These are phyloP conservation scores for Sebastes baramenuke DNA, from an alignment of 2,797 vertebrate species.

Conservation along the genomic window DNA sequence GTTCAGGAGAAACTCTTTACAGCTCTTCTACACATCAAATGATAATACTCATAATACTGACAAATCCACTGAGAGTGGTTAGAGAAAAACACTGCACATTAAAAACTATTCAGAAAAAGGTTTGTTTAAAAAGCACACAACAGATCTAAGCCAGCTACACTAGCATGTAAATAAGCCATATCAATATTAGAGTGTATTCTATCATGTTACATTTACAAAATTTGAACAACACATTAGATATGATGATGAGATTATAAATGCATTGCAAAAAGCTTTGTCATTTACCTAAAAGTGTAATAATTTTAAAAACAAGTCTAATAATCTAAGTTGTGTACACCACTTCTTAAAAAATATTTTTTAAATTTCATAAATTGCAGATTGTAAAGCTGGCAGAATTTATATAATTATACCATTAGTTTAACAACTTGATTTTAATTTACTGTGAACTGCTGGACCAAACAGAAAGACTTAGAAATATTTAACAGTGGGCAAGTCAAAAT, in stretches of 20 bases:
- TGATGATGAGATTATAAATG: neutral
- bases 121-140: conserved; percentile 36
- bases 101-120: conserved; percentile 12
- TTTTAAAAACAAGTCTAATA: conserved; percentile 9
- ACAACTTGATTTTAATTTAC: conserved; percentile 39
- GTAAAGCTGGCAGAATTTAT: neutral
- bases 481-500: conserved; percentile 20
- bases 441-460: conserved; percentile 4
- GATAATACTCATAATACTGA: conserved; percentile 34
- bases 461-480: conserved; percentile 6
- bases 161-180: neutral
- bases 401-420: conserved; percentile 5
- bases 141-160: neutral
- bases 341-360: conserved; percentile 17
- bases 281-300: neutral
- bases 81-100: neutral
- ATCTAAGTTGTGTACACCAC: conserved; percentile 45
- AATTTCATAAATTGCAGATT: conserved; percentile 17
- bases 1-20: conserved; percentile 61
- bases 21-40: conserved; percentile 57
- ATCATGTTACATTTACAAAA: conserved; percentile 19
- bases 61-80: conserved; percentile 3
- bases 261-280: neutral
- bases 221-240: neutral
- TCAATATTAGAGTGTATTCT: conserved; percentile 17